Evolutionary conservation across 2,888 invertebrate genomes (phyloP), one percentile per base, ranked within the genome.

Genomic region (Metellina segmentata): DNA sequence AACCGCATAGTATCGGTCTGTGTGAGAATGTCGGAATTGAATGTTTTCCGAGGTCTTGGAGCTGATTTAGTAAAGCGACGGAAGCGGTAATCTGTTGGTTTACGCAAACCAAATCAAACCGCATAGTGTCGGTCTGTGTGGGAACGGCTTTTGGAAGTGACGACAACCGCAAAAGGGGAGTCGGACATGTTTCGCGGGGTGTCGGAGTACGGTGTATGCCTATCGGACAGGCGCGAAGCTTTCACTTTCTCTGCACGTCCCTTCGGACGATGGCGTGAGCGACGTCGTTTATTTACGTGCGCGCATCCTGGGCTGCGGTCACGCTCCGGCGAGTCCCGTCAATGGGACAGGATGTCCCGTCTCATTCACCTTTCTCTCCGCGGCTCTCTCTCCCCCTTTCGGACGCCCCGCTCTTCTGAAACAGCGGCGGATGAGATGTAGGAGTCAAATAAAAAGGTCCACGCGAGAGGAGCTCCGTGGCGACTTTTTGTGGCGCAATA

Each of bases 301-400:
- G 90, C 86, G 91, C 91, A 91, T 91, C 91, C 91, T 87, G 91
- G 90, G 83, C n/a, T 49, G 53, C 51, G 34, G 90, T 87, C 87
- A 91, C 87, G 91, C 82, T 91, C 87, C 78, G 87, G 53, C 72
- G 82, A 72, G 20, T 78, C 79, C 72, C 91, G 91, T 91, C 91
- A 91, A 91, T 91, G 91, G 91, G 91, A 87, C 91, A 91, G 91
- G 91, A 91, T 91, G 91, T 91, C 87, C 91, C 81, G 87, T 83
- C 91, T 87, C 87, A 91, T 91, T 91, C 86, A 91, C 91, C 91
- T 77, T 86, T 71, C 53, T 69, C 86, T 82, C 78, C 13, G 20
- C 69, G 13, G 11, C 34, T 83, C 51, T 71, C 9, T 71, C 71
- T 77, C 51, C 48, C 74, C 53, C 53, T 49, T 52, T 20, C 83